Evolutionary conservation across 2,113 vertebrate genomes (phyloP), one percentile per base, ranked within the genome.

Genomic region (Hyaena hyaena): DNA sequence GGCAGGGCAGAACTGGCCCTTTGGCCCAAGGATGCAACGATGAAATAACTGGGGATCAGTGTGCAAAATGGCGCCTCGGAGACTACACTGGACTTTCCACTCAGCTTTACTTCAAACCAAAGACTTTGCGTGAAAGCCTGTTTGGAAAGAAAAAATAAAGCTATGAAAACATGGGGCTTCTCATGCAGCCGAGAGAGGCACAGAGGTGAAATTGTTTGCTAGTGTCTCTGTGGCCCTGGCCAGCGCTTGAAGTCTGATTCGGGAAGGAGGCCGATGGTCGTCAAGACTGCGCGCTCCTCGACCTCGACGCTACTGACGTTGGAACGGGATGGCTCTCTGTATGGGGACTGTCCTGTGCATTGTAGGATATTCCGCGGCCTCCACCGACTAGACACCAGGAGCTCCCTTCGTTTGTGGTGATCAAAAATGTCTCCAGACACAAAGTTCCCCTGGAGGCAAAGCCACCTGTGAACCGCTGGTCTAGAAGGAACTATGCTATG

Each of bases 281-380:
- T 71, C 45, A 26, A 31, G 16, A 23, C 17, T n/a, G 2, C 2
- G 39, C 4, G 43, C 16, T 61, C 63, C 61, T 76, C 85, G 39
- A 6, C 5, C 7, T 35, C 1, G 0, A 55, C 45, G 1, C 76
- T 21, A 0, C 23, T 11, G 26, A 23, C 68, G 4, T 1, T 12
- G 12, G 39, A 65, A 26, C 23, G 0, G 12, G 35, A 7, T 21
- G 0, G 7, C 45, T 48, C 63, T 55, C 48, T 21, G 5, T 9
- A 1, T 2, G 26, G 31, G n/a, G 58, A 16, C 65, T 24, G 28
- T 43, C 24, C n/a, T 7, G n/a, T 7, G 63, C n/a, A 0, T 24
- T 3, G 2, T 0, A 21, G 50, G 68, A 4, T 35, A 10, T 33
- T n/a, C 31, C 39, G 43, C 23, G 43, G 61, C 77, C 63, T 33